Evolutionary conservation across 1,140 invertebrate genomes (phyloP).

Genomic region (Pseudomyrmex flavicornis): DNA sequence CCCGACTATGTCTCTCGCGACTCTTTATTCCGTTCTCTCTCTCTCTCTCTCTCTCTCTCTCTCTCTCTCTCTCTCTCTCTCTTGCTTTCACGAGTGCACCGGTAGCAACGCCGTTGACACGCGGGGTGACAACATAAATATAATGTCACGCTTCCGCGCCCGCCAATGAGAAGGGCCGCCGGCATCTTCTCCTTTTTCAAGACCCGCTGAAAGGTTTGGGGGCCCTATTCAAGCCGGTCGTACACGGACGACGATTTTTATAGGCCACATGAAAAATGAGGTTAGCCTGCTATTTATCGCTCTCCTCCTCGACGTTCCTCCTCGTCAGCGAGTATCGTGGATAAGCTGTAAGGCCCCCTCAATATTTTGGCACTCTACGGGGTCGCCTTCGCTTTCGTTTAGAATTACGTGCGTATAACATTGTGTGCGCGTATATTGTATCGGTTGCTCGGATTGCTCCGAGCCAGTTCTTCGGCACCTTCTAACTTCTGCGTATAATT

Average conservation of each 20-base stretch:
- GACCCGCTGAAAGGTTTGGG: conserved; percentile 59
- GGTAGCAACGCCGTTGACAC: conserved; percentile 78
- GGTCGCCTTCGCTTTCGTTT: conserved; percentile 22
- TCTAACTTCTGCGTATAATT: background rate
- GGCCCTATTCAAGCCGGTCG: conserved; percentile 67
- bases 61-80: conserved; percentile 51
- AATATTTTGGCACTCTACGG: conserved; percentile 83
- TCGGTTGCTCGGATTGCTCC: background rate
- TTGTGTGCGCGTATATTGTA: background rate
- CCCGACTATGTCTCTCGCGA: conserved; percentile 42
- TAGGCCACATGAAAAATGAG: conserved; percentile 81
- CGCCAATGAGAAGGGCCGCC: conserved; percentile 75
- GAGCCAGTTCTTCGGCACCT: background rate
- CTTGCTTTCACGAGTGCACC: conserved; percentile 63
- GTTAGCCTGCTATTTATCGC: conserved; percentile 73
- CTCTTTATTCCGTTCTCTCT: conserved; percentile 54
- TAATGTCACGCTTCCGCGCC: conserved; percentile 84
- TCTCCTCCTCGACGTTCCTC: conserved; percentile 55
- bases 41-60: conserved; percentile 50
- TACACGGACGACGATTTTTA: conserved; percentile 75
- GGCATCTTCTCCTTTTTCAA: conserved; percentile 38
- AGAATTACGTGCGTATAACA: conserved; percentile 16
- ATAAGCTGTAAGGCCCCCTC: conserved; percentile 63
- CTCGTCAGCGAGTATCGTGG: conserved; percentile 42
- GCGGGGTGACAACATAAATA: conserved; percentile 85